Evolutionary conservation across 2,113 vertebrate genomes (phyloP), one percentile per base, ranked within the genome.

Genomic region (Pelecanoides urinatrix): DNA sequence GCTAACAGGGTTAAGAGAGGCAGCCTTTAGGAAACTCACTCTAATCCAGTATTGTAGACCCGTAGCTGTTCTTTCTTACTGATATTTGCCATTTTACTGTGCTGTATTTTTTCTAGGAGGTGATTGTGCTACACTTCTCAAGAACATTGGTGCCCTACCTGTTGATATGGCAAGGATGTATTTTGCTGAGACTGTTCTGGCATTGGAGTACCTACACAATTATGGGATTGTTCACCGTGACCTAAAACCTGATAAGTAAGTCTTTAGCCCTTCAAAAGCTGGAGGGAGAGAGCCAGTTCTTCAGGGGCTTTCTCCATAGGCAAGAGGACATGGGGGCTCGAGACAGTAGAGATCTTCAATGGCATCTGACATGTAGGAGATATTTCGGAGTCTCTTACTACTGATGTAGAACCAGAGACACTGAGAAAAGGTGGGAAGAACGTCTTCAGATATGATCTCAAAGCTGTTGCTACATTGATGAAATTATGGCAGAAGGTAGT

Each of bases 221-320:
- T 99, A 99, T 7, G 99, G 99, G 96, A 99, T 99, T 52, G 99
- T 99, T n/a, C 99, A 99, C 97, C 97, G 99, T 67, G 99, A 99
- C 97, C 99, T 99, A 38, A 99, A 99, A 97, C 99, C 99, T 59
- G 99, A 99, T 98, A 99, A 99, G 99, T 99, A 98, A 93, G 98
- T 92, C 36, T 59, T 79, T 19, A 91, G 22, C n/a, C 52, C 66
- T 74, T 94, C 53, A 67, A 44, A 65, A 62, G 16, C n/a, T 82
- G 45, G 14, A 62, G 25, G 11, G 18, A 38, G 62, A 11, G 34
- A 67, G 20, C 2, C 26, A 26, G 7, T 92, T 81, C 59, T 74
- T 92, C 36, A 58, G 22, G 21, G 30, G 4, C 34, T 82, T 93
- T 67, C 40, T 90, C n/a, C 12, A 4, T 47, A 45, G 45, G 52